Conservation (phyloP, 1,140 invertebrate genomes). For the Homarus americanus region DNA sequence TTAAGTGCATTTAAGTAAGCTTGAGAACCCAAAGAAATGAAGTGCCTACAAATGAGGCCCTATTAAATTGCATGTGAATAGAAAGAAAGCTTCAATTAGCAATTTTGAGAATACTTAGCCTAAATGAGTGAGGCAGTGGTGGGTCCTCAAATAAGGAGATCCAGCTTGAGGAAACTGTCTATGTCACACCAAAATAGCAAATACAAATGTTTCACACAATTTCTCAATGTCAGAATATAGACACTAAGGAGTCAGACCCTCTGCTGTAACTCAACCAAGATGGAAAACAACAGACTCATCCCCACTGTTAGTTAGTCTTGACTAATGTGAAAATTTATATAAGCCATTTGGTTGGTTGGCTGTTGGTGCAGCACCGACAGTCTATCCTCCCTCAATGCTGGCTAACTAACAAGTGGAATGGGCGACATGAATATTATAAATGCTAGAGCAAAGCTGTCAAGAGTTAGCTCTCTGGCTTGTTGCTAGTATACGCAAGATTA, state of each 20-base stretch:
- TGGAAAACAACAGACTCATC: too few relatives aligned
- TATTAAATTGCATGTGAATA: neutral
- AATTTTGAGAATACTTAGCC: neutral
- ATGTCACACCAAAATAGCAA: neutral
- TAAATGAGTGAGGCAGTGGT: neutral
- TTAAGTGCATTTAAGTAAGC: conserved; percentile 8
- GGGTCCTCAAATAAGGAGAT: neutral
- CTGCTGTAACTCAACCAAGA: too few relatives aligned
- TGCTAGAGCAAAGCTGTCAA: neutral
- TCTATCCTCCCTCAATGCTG: neutral
- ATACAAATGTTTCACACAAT: too few relatives aligned
- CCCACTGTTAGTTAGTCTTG: too few relatives aligned
- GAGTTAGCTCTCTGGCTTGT: neutral
- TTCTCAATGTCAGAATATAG: too few relatives aligned
- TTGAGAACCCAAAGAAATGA: conserved; percentile 11
- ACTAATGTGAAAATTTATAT: neutral
- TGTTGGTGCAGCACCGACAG: neutral
- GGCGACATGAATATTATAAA: neutral
- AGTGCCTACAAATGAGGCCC: neutral
- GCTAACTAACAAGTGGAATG: conserved; percentile 2
- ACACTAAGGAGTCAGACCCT: too few relatives aligned
- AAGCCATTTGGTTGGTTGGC: neutral
- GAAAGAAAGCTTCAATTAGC: neutral
- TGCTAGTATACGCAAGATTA: neutral
- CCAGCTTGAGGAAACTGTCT: neutral